Evolutionary conservation across 2,113 vertebrate genomes (phyloP).

Genomic region (Fregetta grallaria): DNA sequence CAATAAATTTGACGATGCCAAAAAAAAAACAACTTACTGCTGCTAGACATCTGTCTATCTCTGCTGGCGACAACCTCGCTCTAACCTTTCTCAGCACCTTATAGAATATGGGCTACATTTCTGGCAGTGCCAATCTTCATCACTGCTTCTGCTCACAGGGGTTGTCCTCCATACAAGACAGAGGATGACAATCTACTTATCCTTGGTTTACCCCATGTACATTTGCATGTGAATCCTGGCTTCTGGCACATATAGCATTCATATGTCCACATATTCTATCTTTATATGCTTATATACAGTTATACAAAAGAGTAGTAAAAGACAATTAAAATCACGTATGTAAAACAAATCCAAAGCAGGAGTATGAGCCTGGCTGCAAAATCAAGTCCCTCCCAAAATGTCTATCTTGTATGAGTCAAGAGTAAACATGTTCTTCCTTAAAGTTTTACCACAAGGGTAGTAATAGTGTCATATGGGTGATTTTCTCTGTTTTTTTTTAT

Average conservation of each 20-base stretch:
- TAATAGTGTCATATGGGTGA: not conserved
- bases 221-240: not conserved
- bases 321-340: not conserved
- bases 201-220: not conserved
- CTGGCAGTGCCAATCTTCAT: not conserved
- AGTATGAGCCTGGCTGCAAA: not conserved
- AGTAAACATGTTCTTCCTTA: not conserved
- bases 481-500: not conserved
- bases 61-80: not conserved
- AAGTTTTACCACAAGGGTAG: not conserved
- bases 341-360: not conserved
- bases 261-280: not conserved
- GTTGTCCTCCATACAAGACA: not conserved
- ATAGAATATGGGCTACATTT: not conserved
- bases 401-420: not conserved
- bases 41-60: not conserved
- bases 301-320: not conserved
- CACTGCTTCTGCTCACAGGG: not conserved
- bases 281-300: not conserved
- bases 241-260: not conserved
- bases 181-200: not conserved
- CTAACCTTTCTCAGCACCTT: not conserved
- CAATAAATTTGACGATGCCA: not conserved
- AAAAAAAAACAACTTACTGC: accelerated
- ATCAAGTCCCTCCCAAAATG: not conserved